Percentiles rank a stretch among this genome's conserved stretches.
phyloP scores from a whole-genome alignment of 2,888 invertebrate species.

The Trichogramma dendrolimi region DNA sequence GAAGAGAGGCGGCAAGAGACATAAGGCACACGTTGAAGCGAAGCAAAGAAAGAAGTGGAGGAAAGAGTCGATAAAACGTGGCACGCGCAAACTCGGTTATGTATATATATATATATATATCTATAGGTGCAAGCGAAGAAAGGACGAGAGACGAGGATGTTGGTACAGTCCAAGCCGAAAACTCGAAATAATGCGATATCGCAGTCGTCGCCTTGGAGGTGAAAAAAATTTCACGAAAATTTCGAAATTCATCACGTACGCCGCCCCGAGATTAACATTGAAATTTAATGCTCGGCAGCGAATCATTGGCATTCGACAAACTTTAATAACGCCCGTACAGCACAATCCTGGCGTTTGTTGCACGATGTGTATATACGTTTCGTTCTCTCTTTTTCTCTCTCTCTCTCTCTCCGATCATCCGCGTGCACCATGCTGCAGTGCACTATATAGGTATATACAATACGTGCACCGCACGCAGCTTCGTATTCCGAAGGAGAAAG shows the following conservation, averaged over 20 bases:
- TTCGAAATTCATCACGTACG: too few relatives aligned
- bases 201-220: too few relatives aligned
- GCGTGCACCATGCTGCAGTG: too few relatives aligned
- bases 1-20: not conserved
- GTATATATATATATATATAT: not conserved
- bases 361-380: not conserved
- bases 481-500: slow-evolving; percentile 7
- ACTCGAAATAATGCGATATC: not conserved
- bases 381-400: too few relatives aligned
- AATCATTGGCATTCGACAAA: too few relatives aligned
- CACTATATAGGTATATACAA: too few relatives aligned
- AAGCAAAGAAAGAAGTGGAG: slow-evolving; percentile 3
- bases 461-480: too few relatives aligned
- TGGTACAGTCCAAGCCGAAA: slow-evolving; percentile 8
- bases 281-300: too few relatives aligned
- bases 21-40: slow-evolving; percentile 3
- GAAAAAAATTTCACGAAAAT: too few relatives aligned
- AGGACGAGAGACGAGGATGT: slow-evolving; percentile 29
- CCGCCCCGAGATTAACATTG: too few relatives aligned
- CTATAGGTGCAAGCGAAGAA: slow-evolving; percentile 18
- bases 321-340: slow-evolving; percentile 3
- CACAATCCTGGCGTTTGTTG: not conserved
- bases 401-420: too few relatives aligned
- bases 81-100: slow-evolving; percentile 1
- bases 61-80: slow-evolving; percentile 5